phyloP scores from a whole-genome alignment of 2,797 vertebrate genomes.

The Oreortyx pictus region DNA sequence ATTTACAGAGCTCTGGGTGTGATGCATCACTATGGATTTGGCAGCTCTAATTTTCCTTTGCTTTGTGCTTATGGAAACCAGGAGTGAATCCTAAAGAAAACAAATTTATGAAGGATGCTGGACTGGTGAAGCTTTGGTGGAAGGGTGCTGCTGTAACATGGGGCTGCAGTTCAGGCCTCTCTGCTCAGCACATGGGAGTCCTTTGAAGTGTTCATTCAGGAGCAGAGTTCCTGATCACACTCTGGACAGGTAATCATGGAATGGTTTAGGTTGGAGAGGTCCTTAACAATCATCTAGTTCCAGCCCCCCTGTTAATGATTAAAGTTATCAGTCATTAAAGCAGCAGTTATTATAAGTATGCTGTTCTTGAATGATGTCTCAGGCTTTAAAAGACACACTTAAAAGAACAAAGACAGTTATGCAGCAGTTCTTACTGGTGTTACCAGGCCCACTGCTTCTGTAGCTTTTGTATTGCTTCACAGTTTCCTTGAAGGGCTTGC shows the following conservation, averaged over 20 bases:
- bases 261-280: too few relatives aligned
- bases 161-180: background rate
- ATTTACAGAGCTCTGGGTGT: background rate
- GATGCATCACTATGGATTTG: background rate
- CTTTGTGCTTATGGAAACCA: background rate
- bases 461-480: background rate
- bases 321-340: background rate
- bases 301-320: too few relatives aligned
- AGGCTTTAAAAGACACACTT: background rate
- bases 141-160: background rate
- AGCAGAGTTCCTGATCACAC: background rate
- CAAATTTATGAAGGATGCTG: fast-evolving
- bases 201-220: background rate
- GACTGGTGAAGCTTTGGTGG: background rate
- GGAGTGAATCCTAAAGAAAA: background rate
- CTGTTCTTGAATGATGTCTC: background rate
- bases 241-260: background rate
- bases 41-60: background rate
- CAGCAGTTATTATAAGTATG: background rate
- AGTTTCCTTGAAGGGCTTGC: background rate
- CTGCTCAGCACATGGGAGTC: background rate
- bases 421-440: background rate
- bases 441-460: background rate
- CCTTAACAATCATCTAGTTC: too few relatives aligned
- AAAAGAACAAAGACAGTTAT: background rate